Conservation (phyloP, 2,113 vertebrate genomes). For the Procavia capensis region DNA sequence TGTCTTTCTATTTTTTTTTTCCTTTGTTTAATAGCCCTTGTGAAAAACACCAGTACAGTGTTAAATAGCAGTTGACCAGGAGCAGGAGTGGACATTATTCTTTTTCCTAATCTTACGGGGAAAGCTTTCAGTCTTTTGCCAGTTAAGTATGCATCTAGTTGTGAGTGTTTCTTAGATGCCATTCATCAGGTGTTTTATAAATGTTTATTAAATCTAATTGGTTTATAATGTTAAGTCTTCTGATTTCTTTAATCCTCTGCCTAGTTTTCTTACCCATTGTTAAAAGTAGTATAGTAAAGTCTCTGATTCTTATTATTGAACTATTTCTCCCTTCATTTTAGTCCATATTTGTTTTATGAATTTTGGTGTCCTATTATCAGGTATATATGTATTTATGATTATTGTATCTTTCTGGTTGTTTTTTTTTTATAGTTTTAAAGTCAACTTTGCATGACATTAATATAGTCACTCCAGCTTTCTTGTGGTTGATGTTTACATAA, state of each 20-base stretch:
- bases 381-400: background rate
- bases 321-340: background rate
- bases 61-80: background rate
- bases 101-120: background rate
- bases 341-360: background rate
- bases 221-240: too few species aligned
- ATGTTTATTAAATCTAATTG: too few species aligned
- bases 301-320: background rate
- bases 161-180: too few species aligned
- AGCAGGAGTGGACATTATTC: background rate
- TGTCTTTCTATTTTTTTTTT: background rate
- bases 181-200: too few species aligned
- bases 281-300: background rate
- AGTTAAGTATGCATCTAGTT: too few species aligned
- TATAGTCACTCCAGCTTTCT: too few species aligned
- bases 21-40: background rate
- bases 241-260: too few species aligned
- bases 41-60: background rate
- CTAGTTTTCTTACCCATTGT: background rate
- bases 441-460: too few species aligned
- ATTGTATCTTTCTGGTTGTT: background rate
- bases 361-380: background rate
- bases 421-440: too few species aligned
- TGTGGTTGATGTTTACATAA: too few species aligned
- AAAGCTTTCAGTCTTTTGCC: background rate